Base-by-base conservation (phyloP, 2,113 vertebrate genomes). In the Toxotes chatareus region DNA sequence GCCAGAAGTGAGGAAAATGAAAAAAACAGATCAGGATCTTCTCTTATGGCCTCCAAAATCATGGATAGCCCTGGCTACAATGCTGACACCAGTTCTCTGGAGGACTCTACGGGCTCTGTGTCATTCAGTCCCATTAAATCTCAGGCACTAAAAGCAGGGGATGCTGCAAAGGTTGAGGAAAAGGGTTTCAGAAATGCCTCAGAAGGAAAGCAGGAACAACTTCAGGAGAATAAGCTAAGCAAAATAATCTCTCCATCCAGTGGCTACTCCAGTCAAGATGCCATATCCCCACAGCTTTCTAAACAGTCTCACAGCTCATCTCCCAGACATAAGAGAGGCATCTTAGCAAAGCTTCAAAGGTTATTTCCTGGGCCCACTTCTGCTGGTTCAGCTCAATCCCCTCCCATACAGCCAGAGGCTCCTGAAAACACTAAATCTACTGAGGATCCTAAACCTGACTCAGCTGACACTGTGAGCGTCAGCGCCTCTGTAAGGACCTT, bases 251-350 rank as follows among this genome's bases (percentile, higher is more conserved):
- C 97, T 13, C 97, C 97, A 0, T 97, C 96, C 82, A 97, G 97
- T 34, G 96, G 96, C 44, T 97, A 97, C 87, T 96, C 96, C 0
- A 98, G 96, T 88, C 96, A 97, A 88, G 96, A 96, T 1, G 95
- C 94, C 72, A 96, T 93, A 0, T 96, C 96, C 17, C 94, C 95
- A 0, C 90, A 94, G 62, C 88, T 89, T 70, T 21, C 92, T 63
- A 96, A 95, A 88, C 92, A 86, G 1, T 63, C 94, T 17, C 86
- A 89, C 0, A 76, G 92, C 0, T 63, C 93, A 2, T 95, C 95
- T 53, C 94, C 95, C 6, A 94, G 77, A 49, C 91, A 89, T 7
- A 94, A 94, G 77, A 93, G 75, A 66, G 88, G 89, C 36, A 92
- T 96, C 66, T 94, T 96, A 4, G 93, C 87, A 70, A 97, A 96